These are phyloP conservation scores for Xerus inauris DNA, from an alignment of 2,113 vertebrate species.

Conservation along the genomic window DNA sequence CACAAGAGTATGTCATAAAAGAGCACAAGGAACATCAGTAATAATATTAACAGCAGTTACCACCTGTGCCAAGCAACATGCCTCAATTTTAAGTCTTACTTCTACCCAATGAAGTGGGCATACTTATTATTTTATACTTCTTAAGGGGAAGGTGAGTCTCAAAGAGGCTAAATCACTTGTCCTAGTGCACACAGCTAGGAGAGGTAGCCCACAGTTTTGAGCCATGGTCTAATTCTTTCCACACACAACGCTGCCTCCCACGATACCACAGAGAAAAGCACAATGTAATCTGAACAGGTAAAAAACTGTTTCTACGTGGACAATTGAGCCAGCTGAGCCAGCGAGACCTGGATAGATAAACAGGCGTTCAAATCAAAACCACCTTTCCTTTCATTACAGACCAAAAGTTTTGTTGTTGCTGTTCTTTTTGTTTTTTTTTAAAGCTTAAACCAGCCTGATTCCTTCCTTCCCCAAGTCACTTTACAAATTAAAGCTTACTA, in stretches of 20 bases:
- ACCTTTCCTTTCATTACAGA: neutral
- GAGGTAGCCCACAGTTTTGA: neutral
- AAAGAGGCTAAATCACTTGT: neutral
- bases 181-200: neutral
- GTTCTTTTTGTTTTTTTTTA: neutral
- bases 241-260: neutral
- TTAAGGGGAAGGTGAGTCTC: neutral
- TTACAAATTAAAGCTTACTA: conserved; percentile 29
- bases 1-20: neutral
- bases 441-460: neutral
- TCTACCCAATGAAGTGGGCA: neutral
- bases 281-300: neutral
- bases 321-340: neutral
- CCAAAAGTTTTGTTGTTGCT: neutral
- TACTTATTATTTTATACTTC: neutral
- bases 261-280: neutral
- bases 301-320: neutral
- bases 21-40: neutral
- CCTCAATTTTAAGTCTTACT: neutral
- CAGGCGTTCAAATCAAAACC: neutral
- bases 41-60: neutral
- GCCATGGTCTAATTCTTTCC: neutral
- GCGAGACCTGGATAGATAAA: neutral
- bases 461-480: conserved; percentile 51
- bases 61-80: neutral